These are phyloP conservation scores for Hydraecia micacea DNA, from an alignment of 2,888 invertebrate species.

Conservation along the genomic window DNA sequence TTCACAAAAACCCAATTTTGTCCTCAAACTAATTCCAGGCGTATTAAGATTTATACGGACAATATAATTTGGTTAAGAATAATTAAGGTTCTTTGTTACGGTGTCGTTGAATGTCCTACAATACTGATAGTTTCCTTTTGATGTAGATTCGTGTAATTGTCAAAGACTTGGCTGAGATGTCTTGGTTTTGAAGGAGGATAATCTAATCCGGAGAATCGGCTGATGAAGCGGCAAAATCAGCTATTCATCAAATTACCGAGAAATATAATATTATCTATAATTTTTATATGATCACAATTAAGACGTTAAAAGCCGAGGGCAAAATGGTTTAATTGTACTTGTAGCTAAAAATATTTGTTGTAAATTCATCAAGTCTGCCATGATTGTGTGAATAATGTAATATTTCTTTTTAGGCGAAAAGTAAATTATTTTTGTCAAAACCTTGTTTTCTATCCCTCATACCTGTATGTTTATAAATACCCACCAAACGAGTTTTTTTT, in stretches of 20 bases:
- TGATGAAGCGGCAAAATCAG: constrained; percentile 6
- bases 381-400: not conserved
- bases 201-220: constrained; percentile 6
- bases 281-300: not conserved
- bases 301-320: not conserved
- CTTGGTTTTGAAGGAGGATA: constrained; percentile 19
- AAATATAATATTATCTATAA: not conserved
- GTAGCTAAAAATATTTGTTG: not conserved
- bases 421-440: too few species aligned
- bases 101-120: constrained; percentile 13
- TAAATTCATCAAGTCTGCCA: not conserved
- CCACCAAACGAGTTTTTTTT: too few species aligned
- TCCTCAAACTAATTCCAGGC: constrained; percentile 60
- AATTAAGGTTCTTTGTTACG: constrained; percentile 51
- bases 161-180: constrained; percentile 40
- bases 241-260: not conserved
- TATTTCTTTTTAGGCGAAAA: not conserved
- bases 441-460: too few species aligned
- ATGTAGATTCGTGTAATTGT: constrained; percentile 51
- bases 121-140: constrained; percentile 51
- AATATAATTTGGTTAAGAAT: constrained; percentile 56
- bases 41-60: constrained; percentile 52
- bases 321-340: not conserved
- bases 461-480: too few species aligned
- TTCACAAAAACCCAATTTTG: constrained; percentile 21